phyloP scores from a whole-genome alignment of 2,797 vertebrate genomes.

The Thripadectes ignobilis region DNA sequence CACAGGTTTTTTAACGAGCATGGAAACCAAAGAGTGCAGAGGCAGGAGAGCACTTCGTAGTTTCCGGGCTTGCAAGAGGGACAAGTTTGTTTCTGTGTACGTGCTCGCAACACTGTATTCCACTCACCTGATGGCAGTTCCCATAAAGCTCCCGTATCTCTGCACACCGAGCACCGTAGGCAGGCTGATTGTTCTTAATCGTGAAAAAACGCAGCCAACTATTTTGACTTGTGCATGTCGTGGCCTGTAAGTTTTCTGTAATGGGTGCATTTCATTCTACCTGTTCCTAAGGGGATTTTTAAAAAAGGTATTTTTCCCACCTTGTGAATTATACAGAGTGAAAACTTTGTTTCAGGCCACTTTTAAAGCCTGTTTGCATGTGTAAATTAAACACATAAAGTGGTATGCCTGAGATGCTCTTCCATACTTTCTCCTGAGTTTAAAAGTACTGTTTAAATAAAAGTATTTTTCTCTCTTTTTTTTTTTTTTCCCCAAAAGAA shows the following conservation, averaged over 20 bases:
- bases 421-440: neutral
- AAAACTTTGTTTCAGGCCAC: neutral
- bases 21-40: neutral
- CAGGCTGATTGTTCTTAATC: neutral
- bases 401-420: neutral
- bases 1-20: accelerated
- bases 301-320: accelerated
- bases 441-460: neutral
- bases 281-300: accelerated
- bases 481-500: neutral
- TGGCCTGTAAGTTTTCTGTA: neutral
- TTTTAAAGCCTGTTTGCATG: neutral
- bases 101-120: accelerated
- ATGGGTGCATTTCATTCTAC: accelerated
- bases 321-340: neutral
- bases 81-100: neutral
- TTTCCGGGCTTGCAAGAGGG: neutral
- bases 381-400: neutral
- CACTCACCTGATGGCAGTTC: accelerated
- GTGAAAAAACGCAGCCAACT: neutral
- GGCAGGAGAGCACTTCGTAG: neutral
- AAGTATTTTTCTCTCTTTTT: neutral
- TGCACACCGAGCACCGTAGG: neutral
- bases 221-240: accelerated
- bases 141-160: accelerated